Conservation (phyloP, 1,140 invertebrate species). For the Drosophila biarmipes region DNA sequence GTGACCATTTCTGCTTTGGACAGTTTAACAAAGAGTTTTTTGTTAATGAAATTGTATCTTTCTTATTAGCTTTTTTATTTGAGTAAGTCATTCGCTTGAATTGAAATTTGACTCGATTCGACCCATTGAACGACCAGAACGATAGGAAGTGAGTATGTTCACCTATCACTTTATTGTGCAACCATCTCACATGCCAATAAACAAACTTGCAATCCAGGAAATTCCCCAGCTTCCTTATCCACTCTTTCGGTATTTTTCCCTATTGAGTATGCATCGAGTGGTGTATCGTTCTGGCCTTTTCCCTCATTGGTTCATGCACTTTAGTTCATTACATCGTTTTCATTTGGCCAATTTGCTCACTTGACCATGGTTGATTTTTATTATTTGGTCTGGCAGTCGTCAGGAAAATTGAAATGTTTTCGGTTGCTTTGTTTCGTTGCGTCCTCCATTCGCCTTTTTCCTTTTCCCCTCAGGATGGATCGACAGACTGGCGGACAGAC, state of each 20-base stretch:
- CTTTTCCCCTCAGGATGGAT: slow-evolving; percentile 1
- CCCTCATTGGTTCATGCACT: slow-evolving; percentile 26
- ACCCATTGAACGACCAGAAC: not conserved
- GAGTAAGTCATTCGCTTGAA: no score
- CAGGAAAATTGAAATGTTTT: slow-evolving; percentile 60
- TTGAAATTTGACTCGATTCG: not conserved
- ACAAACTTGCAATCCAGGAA: slow-evolving; percentile 11
- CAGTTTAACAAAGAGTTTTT: no score
- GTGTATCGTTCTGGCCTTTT: not conserved
- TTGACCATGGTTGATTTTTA: slow-evolving; percentile 56
- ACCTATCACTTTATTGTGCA: slow-evolving; percentile 1
- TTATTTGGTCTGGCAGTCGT: slow-evolving; percentile 31
- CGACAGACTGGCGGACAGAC: slow-evolving; percentile 2
- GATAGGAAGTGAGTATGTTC: not conserved
- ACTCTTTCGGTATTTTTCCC: not conserved
- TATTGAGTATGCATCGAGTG: slow-evolving; percentile 38
- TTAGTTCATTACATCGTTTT: slow-evolving; percentile 59
- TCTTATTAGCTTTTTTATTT: no score
- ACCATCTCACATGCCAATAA: slow-evolving; percentile 4
- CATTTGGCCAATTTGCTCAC: slow-evolving; percentile 64
- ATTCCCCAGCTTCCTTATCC: not conserved
- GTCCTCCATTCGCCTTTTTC: slow-evolving; percentile 13
- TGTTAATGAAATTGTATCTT: no score
- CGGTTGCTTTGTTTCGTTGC: slow-evolving; percentile 38
- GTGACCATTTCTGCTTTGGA: no score